phyloP scores from a whole-genome alignment of 2,113 vertebrate species.

The Corapipo altera region DNA sequence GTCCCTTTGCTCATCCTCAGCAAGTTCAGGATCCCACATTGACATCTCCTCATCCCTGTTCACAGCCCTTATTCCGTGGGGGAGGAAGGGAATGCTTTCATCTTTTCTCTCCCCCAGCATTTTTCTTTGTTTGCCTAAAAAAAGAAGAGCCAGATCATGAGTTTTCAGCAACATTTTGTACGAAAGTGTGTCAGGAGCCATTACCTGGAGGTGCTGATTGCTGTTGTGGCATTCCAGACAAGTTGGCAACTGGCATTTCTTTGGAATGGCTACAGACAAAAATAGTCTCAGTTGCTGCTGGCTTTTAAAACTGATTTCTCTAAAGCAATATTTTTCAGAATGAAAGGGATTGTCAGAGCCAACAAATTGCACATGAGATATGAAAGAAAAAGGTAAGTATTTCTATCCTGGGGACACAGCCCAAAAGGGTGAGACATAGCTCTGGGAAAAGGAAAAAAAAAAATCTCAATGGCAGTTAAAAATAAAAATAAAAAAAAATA shows the following conservation, averaged over 20 bases:
- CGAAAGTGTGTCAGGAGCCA: slow-evolving; percentile 2
- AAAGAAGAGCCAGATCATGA: neutral
- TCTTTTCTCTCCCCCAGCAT: neutral
- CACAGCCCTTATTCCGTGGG: neutral
- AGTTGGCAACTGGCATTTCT: slow-evolving; percentile 36
- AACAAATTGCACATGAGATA: slow-evolving; percentile 40
- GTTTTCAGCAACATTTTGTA: neutral
- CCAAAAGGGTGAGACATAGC: neutral
- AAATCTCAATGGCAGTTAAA: neutral
- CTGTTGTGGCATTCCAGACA: neutral
- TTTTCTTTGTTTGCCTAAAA: slow-evolving; percentile 11
- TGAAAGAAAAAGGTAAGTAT: slow-evolving; percentile 26
- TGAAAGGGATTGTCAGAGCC: slow-evolving; percentile 25
- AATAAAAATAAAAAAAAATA: neutral
- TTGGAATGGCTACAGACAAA: slow-evolving; percentile 29
- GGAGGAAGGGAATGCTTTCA: neutral
- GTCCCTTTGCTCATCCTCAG: neutral
- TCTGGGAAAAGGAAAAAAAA: neutral
- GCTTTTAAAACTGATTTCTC: slow-evolving; percentile 24
- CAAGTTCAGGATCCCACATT: neutral
- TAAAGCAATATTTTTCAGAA: slow-evolving; percentile 44
- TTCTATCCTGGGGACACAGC: neutral
- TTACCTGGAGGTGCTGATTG: slow-evolving; percentile 50
- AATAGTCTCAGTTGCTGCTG: neutral
- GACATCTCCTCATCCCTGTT: neutral